Evolutionary conservation across 1,140 invertebrate genomes (phyloP), one percentile per base, ranked within the genome.

Genomic region (Thaumatotibia leucotreta): DNA sequence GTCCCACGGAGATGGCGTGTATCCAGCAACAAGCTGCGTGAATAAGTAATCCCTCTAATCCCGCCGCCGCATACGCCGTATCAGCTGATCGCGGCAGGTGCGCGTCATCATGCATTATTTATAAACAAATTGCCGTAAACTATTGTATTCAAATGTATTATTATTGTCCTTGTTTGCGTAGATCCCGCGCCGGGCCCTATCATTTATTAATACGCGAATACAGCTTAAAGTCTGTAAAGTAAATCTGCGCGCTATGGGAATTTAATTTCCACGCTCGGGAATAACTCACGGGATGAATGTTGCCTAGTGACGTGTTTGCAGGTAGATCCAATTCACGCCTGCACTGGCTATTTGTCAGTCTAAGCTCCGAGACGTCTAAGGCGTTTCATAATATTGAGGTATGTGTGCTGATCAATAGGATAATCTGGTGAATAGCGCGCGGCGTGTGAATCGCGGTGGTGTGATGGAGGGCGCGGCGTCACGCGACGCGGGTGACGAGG

Each of bases 71-170:
- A 50, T 23, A 23, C 50, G 50, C 11, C 52, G 52, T 58, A 58
- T 58, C 52, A 58, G 52, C 52, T 58, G 52, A 58, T 58, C 52
- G 52, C 52, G 52, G 52, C 52, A 58, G 23, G 23, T 58, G 52
- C 52, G 52, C 52, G 29, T 58, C 52, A 58, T 29, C 52, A 58
- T 58, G 52, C 52, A 58, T 58, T 58, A 58, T 58, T 24, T 58
- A 58, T 27, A 58, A 24, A 58, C 52, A 58, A 58, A 58, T 58
- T 58, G 52, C 52, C 52, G 52, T 58, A 58, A 58, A 58, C 23
- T 58, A 58, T 58, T 58, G 52, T 58, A 58, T 58, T 58, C 52
- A 58, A 58, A 58, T 58, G 50, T 52, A 52, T 58, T 58, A 58
- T 58, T 58, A 58, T 58, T 58, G 52, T 58, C 52, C 52, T 58